Percentiles rank a stretch among this genome's conserved stretches.
These are phyloP conservation scores for Tapirus indicus DNA, from an alignment of 2,797 vertebrate species.

Conservation along the genomic window DNA sequence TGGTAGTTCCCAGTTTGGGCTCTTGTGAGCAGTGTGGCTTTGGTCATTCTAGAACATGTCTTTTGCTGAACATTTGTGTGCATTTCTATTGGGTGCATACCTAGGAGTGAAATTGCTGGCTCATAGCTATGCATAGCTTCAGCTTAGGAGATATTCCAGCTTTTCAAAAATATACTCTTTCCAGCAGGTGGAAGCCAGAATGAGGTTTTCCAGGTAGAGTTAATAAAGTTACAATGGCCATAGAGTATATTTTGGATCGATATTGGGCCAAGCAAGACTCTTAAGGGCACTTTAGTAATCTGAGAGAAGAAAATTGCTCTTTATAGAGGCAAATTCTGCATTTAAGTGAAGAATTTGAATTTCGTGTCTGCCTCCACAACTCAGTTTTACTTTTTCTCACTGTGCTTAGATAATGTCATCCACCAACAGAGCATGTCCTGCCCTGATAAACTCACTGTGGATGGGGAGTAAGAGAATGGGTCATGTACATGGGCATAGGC, in stretches of 20 bases:
- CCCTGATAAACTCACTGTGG: not conserved
- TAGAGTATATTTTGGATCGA: not conserved
- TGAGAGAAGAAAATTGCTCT: not conserved
- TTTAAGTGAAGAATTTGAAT: not conserved
- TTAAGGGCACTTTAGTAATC: not conserved
- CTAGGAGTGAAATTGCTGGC: not conserved
- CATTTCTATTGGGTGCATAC: not conserved
- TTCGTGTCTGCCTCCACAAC: not conserved
- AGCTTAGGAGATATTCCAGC: not conserved
- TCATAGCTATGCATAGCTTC: not conserved
- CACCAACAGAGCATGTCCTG: not conserved
- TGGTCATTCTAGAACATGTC: not conserved
- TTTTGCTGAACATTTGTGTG: not conserved
- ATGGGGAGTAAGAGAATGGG: fast-evolving
- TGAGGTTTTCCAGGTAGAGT: not conserved
- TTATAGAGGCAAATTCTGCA: not conserved
- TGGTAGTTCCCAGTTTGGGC: not conserved
- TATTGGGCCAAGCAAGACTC: not conserved
- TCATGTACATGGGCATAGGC: not conserved
- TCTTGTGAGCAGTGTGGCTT: not conserved
- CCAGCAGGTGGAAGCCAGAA: not conserved
- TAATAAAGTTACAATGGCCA: not conserved
- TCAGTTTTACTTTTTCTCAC: not conserved
- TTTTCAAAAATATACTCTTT: not conserved
- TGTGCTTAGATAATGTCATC: not conserved